Percentiles rank a stretch among this genome's conserved stretches.
Evolutionary conservation across 2,888 invertebrate species (phyloP).

Genomic region (Apotomis capreana): DNA sequence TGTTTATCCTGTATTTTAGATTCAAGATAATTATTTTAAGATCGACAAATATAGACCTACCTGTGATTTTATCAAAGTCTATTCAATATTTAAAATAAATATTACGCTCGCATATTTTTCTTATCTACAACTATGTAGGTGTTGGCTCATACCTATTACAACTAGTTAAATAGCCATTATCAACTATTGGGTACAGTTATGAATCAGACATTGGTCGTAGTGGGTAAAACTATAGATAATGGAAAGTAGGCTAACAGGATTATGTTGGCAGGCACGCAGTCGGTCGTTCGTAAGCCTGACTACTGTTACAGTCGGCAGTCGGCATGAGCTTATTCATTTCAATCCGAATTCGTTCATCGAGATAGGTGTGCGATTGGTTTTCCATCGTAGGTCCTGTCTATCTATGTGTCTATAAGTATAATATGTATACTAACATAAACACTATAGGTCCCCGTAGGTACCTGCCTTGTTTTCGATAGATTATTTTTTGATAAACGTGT

Average conservation of each 20-base stretch:
- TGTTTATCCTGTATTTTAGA: background rate
- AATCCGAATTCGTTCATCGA: background rate
- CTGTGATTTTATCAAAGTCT: background rate
- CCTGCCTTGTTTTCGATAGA: too few relatives aligned
- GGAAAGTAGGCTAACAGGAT: constrained; percentile 73
- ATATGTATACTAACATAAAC: too few relatives aligned
- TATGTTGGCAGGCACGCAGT: constrained; percentile 55
- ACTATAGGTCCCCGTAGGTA: too few relatives aligned
- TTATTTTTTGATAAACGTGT: too few relatives aligned
- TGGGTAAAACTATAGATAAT: constrained; percentile 59
- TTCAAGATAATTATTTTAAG: background rate
- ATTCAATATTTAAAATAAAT: background rate
- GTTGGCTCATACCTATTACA: constrained; percentile 3
- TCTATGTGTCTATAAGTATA: background rate
- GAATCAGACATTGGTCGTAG: constrained; percentile 40
- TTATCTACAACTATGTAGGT: constrained; percentile 9
- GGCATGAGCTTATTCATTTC: background rate
- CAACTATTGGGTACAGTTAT: constrained; percentile 20
- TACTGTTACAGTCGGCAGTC: background rate
- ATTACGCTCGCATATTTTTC: background rate
- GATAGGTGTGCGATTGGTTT: background rate
- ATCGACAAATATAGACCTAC: background rate
- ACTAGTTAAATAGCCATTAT: constrained; percentile 22
- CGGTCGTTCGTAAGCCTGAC: constrained; percentile 48
- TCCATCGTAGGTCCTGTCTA: too few relatives aligned